Conservation (phyloP, 2,113 vertebrate genomes). For the Prionailurus viverrinus region DNA sequence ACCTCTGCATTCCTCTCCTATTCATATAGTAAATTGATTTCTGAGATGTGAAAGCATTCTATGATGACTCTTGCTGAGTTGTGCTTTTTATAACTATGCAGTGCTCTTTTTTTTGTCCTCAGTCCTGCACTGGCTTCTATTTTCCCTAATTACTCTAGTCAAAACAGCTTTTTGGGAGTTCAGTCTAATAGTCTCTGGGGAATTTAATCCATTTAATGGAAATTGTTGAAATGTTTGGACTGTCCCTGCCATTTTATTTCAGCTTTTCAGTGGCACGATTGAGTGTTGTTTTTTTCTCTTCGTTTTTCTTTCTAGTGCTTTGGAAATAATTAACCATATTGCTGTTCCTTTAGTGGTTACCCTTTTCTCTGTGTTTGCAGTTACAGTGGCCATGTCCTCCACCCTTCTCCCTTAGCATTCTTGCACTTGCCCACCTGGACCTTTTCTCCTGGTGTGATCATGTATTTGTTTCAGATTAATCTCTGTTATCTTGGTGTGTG, state of each 20-base stretch:
- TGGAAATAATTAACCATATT: background rate
- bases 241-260: background rate
- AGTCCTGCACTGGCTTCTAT: background rate
- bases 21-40: slow-evolving; percentile 1
- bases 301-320: background rate
- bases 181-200: background rate
- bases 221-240: background rate
- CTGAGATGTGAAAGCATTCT: background rate
- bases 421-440: background rate
- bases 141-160: background rate
- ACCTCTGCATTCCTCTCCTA: background rate
- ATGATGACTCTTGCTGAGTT: background rate
- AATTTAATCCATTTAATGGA: slow-evolving; percentile 20
- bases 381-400: background rate
- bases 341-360: background rate
- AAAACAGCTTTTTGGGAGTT: background rate
- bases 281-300: background rate
- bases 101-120: background rate
- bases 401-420: background rate
- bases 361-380: background rate
- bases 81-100: slow-evolving; percentile 25
- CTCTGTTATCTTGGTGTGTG: background rate
- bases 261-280: background rate
- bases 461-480: background rate
- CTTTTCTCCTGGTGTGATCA: background rate